phyloP scores from a whole-genome alignment of 2,113 vertebrate genomes.

The Guaruba guarouba region DNA sequence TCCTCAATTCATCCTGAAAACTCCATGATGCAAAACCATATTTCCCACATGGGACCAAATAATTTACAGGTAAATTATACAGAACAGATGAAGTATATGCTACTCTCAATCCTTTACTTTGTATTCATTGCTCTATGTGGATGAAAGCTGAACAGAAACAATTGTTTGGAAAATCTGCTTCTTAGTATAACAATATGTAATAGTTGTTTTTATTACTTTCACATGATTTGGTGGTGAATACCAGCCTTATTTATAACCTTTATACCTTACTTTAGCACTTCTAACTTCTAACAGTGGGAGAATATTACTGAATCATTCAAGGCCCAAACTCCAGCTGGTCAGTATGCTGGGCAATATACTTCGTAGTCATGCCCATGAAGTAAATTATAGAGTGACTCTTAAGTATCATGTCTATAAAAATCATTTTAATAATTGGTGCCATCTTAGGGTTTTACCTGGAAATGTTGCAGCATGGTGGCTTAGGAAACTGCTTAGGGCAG shows the following conservation, averaged over 20 bases:
- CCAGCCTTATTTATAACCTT: neutral
- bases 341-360: neutral
- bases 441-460: neutral
- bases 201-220: neutral
- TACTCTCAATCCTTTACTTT: neutral
- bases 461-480: neutral
- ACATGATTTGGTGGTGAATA: neutral
- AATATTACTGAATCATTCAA: neutral
- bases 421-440: neutral
- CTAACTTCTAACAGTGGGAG: neutral
- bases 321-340: neutral
- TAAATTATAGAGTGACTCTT: neutral
- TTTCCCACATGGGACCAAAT: neutral
- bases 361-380: neutral
- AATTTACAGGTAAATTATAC: neutral
- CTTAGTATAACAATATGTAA: neutral
- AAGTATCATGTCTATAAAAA: neutral
- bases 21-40: neutral
- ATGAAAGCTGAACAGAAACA: neutral
- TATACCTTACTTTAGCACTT: neutral
- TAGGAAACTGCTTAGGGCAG: neutral
- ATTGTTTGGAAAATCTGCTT: neutral
- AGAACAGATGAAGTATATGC: neutral
- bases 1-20: neutral
- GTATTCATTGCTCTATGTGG: neutral